Conservation (phyloP, 2,888 invertebrate species). For the Dryobotodes eremita region DNA sequence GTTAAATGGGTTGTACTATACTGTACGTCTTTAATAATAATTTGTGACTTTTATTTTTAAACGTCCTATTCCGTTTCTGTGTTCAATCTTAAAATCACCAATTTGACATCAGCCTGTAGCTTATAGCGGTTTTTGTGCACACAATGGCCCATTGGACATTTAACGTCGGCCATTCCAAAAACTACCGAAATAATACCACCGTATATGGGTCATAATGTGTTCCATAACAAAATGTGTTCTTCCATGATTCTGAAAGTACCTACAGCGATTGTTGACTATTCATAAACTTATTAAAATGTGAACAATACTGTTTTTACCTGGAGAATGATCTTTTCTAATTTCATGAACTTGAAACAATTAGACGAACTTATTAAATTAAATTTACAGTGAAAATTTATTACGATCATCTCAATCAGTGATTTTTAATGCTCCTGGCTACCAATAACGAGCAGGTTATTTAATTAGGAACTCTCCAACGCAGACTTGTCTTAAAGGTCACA, state of each 20-base stretch:
- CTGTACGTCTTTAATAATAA: conserved; percentile 36
- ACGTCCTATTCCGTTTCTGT: conserved; percentile 70
- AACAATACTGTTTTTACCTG: conserved; percentile 49
- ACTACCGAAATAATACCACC: background rate
- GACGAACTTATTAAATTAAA: conserved; percentile 20
- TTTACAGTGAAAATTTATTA: conserved; percentile 42
- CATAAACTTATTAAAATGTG: conserved; percentile 66
- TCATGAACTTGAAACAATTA: conserved; percentile 36
- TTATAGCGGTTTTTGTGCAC: conserved; percentile 18
- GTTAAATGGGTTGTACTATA: conserved; percentile 61
- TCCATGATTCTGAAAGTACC: conserved; percentile 64
- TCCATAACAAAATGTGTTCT: conserved; percentile 62
- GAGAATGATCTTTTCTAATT: conserved; percentile 60
- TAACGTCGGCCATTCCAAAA: background rate
- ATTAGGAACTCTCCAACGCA: background rate
- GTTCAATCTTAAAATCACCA: conserved; percentile 67
- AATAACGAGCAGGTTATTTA: background rate
- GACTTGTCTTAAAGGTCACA: conserved; percentile 13
- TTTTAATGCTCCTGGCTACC: conserved; percentile 13
- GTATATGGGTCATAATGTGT: conserved; percentile 21
- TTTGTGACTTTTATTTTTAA: conserved; percentile 41
- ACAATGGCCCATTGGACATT: conserved; percentile 8
- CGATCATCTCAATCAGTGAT: conserved; percentile 40
- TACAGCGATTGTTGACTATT: conserved; percentile 75
- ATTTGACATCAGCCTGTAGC: conserved; percentile 43